Percentiles rank a stretch among this genome's conserved stretches.
Evolutionary conservation across 37 sponge, comb jelly and placozoan genomes (phyloP).

Genomic region (Theonella swinhoei): DNA sequence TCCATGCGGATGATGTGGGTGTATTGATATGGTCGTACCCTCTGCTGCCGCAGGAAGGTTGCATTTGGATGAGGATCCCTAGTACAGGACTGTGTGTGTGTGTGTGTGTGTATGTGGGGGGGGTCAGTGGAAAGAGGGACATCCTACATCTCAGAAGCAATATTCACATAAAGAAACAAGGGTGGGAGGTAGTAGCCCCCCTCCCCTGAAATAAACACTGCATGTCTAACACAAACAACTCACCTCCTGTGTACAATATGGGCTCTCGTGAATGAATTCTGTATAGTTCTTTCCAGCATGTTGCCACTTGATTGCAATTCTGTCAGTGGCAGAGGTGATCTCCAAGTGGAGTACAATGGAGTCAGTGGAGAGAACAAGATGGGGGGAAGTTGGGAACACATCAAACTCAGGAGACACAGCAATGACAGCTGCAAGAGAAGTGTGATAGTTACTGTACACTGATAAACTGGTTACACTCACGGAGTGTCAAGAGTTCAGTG

Average conservation of each 20-base stretch:
- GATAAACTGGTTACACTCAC: background rate
- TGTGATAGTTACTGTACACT: background rate
- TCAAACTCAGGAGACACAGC: background rate
- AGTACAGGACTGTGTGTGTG: too few relatives aligned
- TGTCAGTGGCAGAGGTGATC: background rate
- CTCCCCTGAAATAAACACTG: background rate
- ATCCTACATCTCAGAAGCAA: too few relatives aligned
- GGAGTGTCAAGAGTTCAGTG: background rate
- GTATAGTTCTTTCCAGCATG: background rate
- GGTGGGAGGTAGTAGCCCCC: too few relatives aligned
- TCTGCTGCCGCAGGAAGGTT: background rate
- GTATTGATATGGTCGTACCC: background rate
- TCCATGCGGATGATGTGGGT: background rate
- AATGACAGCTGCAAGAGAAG: background rate
- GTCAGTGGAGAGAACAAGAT: background rate
- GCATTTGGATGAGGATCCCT: background rate
- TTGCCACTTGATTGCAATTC: background rate
- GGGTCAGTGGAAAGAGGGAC: too few relatives aligned
- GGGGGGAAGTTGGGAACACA: background rate
- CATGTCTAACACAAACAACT: background rate
- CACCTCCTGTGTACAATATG: background rate
- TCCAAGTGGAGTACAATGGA: background rate
- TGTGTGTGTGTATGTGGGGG: too few relatives aligned
- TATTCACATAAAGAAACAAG: too few relatives aligned
- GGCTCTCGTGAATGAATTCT: background rate